A percentile compares a stretch with the other conserved stretches of the same genome.
These are phyloP conservation scores for Amphiprion clarkii DNA, from an alignment of 2,797 vertebrate species.

Conservation along the genomic window DNA sequence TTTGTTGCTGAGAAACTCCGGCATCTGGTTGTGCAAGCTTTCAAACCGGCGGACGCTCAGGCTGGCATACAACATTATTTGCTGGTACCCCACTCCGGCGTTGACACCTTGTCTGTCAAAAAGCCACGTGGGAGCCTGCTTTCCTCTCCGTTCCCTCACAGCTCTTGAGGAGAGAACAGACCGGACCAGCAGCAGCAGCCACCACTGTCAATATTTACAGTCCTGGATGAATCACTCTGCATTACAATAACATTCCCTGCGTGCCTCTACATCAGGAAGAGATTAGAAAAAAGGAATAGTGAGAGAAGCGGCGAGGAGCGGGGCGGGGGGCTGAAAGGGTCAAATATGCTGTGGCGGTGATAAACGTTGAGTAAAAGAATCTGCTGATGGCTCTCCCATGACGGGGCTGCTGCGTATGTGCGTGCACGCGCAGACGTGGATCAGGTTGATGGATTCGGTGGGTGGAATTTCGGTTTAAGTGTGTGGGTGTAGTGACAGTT, in stretches of 20 bases:
- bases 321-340: constrained; percentile 22
- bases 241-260: constrained; percentile 85
- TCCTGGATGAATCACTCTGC: constrained; percentile 81
- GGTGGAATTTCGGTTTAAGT: constrained; percentile 69
- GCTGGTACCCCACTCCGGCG: neutral
- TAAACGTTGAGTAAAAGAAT: constrained; percentile 70
- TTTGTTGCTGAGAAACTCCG: constrained; percentile 3
- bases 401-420: constrained; percentile 48
- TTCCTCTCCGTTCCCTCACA: constrained; percentile 24
- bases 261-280: constrained; percentile 74
- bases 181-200: constrained; percentile 38
- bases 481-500: constrained; percentile 76
- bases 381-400: constrained; percentile 80
- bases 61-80: constrained; percentile 17
- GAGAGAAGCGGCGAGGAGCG: constrained; percentile 34
- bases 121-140: constrained; percentile 31
- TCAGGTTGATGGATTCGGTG: constrained; percentile 61
- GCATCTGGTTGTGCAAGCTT: constrained; percentile 23
- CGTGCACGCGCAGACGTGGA: constrained; percentile 31
- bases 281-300: constrained; percentile 56
- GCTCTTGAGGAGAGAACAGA: constrained; percentile 41
- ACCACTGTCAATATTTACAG: constrained; percentile 84
- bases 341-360: constrained; percentile 61
- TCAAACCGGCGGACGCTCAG: neutral
- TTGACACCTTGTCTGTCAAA: constrained; percentile 46